Base-by-base conservation (phyloP, 2,797 vertebrate genomes). In the Calcarius lapponicus region DNA sequence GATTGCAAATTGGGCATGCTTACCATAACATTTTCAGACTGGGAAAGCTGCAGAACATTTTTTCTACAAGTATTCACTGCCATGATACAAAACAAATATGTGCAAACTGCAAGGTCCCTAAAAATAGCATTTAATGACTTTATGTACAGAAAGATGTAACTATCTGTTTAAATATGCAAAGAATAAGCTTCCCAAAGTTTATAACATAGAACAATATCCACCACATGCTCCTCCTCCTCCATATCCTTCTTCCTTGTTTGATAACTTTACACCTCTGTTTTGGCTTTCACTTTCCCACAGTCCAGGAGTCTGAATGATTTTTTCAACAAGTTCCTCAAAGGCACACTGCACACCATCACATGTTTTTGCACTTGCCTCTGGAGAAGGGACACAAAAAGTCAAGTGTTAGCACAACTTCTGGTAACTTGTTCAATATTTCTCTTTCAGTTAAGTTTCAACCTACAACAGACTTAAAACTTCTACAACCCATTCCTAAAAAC, bases 311-410 rank as follows among this genome's bases (percentile, higher is more conserved):
- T 99, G 99, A 97, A 99, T 99, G 96, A 99, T 99, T 98, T 99
- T 99, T 98, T 99, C 99, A 97, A 99, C 99, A 95, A 99, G 98
- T 97, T 99, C 99, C 97, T 99, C 99, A 88, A 99, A 99, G 38
- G 99, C 99, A 97, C 99, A 99, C 97, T 99, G 99, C 70, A 99
- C 99, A 6, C 99, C 99, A 53, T 99, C 99, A 40, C 98, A 98
- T 36, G 99, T 99, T 98, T 99, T 99, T 47, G 99, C 99, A 75
- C 99, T 99, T 51, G 99, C 98, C 98, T 99, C 99, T 99, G 97
- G 81, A 95, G 80, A 81, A 65, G 81, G 65, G 32, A 96, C 4
- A 18, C 38, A 81, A 92, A 70, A 73, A 92, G 71, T 72, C 45
- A 93, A 70, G 24, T 3, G 16, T 96, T 34, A 94, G 34, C 50